Evolutionary conservation across 2,888 invertebrate genomes (phyloP).

Genomic region (Orthosia cruda): DNA sequence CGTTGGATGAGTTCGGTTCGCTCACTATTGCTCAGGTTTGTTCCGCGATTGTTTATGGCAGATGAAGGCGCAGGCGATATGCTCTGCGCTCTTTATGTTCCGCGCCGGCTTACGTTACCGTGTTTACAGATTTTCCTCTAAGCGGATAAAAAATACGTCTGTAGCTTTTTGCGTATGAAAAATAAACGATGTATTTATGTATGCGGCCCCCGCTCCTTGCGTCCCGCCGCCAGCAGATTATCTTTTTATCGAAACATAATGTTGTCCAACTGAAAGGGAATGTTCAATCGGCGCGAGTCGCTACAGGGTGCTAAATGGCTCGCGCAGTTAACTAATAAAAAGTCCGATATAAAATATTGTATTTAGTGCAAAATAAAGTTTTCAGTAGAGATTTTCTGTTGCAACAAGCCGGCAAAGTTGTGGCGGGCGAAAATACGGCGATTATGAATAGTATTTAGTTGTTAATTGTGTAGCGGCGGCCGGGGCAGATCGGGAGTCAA

Average conservation of each 20-base stretch:
- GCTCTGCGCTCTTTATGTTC: slow-evolving; percentile 77
- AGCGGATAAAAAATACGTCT: slow-evolving; percentile 83
- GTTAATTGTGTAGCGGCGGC: slow-evolving; percentile 14
- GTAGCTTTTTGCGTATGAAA: slow-evolving; percentile 77
- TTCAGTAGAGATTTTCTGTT: slow-evolving; percentile 23
- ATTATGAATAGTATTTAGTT: slow-evolving; percentile 36
- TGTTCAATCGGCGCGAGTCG: slow-evolving; percentile 38
- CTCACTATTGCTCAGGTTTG: slow-evolving; percentile 84
- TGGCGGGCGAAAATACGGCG: slow-evolving; percentile 14
- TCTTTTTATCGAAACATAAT: slow-evolving; percentile 75
- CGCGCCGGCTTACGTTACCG: slow-evolving; percentile 75
- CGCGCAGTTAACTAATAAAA: slow-evolving; percentile 9
- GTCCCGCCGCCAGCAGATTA: slow-evolving; percentile 62
- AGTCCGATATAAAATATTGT: slow-evolving; percentile 41
- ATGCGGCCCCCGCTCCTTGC: slow-evolving; percentile 44
- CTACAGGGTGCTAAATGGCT: neutral
- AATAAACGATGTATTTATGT: slow-evolving; percentile 75
- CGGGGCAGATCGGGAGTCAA: neutral
- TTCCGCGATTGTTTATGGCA: slow-evolving; percentile 85
- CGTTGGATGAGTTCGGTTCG: slow-evolving; percentile 81
- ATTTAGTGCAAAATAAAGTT: slow-evolving; percentile 50
- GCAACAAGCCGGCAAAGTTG: slow-evolving; percentile 16
- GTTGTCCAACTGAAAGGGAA: slow-evolving; percentile 57
- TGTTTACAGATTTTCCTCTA: slow-evolving; percentile 79
- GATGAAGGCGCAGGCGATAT: slow-evolving; percentile 83